Evolutionary conservation across 2,113 vertebrate genomes (phyloP), one percentile per base, ranked within the genome.

Genomic region (Boleophthalmus pectinirostris): DNA sequence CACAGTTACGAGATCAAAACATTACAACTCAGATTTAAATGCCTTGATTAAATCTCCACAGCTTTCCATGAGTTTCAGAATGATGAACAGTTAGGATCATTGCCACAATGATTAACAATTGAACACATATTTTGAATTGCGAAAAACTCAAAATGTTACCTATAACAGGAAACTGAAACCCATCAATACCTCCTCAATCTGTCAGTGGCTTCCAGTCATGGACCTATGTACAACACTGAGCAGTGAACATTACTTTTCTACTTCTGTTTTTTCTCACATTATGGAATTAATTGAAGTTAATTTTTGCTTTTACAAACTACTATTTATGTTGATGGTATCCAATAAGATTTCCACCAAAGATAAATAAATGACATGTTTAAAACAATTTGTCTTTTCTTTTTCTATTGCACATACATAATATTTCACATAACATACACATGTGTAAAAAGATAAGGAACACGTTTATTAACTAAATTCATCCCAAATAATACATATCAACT

Each of bases 321-420:
- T 70, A 70, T 73, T 79, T 74, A 81, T 74, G 73, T 14, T 46
- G 70, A 74, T 66, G 58, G 67, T 68, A 85, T 66, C 70, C 73
- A 45, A 67, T 60, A 79, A 86, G 74, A 86, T 24, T 67, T 87
- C 86, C 77, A 82, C 84, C 85, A 75, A 82, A 85, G 70, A 70
- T 60, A 88, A 82, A 82, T 66, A 82, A 84, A 87, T 79, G 87
- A 85, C 80, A 92, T 70, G 51, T 83, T 85, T 81, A 88, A 85
- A 89, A 81, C 82, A 87, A 87, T 87, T 89, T 84, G 92, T 91
- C 88, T 91, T 94, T 89, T 94, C 86, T 90, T 95, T 94, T 95
- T 94, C 94, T 98, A 98, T 98, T 98, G 96, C 97, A 98, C 96
- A 95, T 98, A 92, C 92, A 95, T 61, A 61, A 93, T 95, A 94